phyloP scores from a whole-genome alignment of 2,888 invertebrate genomes.

The Notocelia uddmanniana region DNA sequence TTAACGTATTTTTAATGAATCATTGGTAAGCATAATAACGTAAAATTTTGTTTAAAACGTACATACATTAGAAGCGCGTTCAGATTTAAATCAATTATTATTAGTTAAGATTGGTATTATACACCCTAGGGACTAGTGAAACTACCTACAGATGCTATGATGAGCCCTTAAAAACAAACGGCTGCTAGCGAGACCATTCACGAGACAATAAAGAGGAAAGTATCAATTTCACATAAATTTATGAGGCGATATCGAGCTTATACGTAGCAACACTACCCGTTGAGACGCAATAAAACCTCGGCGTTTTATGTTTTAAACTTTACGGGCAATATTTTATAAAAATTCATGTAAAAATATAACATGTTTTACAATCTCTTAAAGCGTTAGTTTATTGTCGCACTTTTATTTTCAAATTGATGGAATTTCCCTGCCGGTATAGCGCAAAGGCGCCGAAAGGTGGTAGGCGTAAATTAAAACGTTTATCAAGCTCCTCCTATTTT shows the following conservation, averaged over 20 bases:
- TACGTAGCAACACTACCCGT: conserved; percentile 61
- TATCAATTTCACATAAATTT: conserved; percentile 74
- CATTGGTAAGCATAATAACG: too few species aligned
- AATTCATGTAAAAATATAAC: conserved; percentile 63
- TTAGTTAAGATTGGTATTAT: too few species aligned
- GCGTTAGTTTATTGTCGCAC: conserved; percentile 49
- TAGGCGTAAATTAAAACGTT: too few species aligned
- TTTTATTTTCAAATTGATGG: conserved; percentile 36
- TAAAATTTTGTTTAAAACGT: too few species aligned
- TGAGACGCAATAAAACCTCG: conserved; percentile 72
- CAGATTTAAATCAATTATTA: too few species aligned
- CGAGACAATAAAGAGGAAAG: conserved; percentile 58
- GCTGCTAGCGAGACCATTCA: conserved; percentile 25
- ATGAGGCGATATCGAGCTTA: conserved; percentile 74
- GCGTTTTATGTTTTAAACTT: conserved; percentile 76
- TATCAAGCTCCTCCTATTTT: too few species aligned
- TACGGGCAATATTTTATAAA: conserved; percentile 78
- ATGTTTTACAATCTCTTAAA: conserved; percentile 62
- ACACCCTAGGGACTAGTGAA: too few species aligned
- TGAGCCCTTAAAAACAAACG: conserved; percentile 16
- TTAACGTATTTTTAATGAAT: too few species aligned
- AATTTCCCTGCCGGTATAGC: neutral
- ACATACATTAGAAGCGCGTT: too few species aligned
- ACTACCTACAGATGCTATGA: too few species aligned
- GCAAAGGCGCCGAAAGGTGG: neutral